Evolutionary conservation across 1,140 invertebrate genomes (phyloP).

Genomic region (Macrobrachium rosenbergii): DNA sequence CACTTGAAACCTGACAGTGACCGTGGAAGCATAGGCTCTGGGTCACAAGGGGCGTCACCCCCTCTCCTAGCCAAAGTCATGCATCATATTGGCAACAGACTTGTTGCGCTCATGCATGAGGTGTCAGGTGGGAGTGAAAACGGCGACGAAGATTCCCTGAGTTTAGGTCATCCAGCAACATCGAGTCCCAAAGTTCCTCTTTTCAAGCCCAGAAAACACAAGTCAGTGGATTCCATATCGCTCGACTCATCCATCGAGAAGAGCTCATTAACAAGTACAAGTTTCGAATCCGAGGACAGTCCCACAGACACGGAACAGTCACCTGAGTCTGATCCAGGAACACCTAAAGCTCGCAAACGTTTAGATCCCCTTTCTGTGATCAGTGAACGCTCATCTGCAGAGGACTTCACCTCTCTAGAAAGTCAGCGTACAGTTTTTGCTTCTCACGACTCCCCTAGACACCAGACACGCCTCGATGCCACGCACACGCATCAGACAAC

Average conservation of each 20-base stretch:
- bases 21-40: constrained; percentile 63
- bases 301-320: constrained; percentile 68
- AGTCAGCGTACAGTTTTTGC: constrained; percentile 66
- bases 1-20: constrained; percentile 66
- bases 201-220: constrained; percentile 71
- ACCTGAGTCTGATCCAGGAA: constrained; percentile 67
- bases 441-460: constrained; percentile 65
- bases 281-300: constrained; percentile 68
- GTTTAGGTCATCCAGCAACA: constrained; percentile 60
- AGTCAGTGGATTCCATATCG: constrained; percentile 50
- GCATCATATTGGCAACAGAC: constrained; percentile 90
- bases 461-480: constrained; percentile 54
- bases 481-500: constrained; percentile 53
- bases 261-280: constrained; percentile 66
- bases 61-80: constrained; percentile 92
- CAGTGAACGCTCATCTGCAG: constrained; percentile 64
- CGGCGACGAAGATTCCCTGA: constrained; percentile 62
- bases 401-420: constrained; percentile 65
- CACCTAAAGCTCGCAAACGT: constrained; percentile 56
- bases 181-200: constrained; percentile 73
- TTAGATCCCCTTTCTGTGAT: constrained; percentile 63
- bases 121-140: constrained; percentile 79
- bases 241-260: constrained; percentile 65
- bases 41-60: constrained; percentile 74
- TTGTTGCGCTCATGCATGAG: constrained; percentile 93